A percentile compares a stretch with the other conserved stretches of the same genome.
Conservation (phyloP, 2,888 invertebrate species). For the Spilarctia lutea region DNA sequence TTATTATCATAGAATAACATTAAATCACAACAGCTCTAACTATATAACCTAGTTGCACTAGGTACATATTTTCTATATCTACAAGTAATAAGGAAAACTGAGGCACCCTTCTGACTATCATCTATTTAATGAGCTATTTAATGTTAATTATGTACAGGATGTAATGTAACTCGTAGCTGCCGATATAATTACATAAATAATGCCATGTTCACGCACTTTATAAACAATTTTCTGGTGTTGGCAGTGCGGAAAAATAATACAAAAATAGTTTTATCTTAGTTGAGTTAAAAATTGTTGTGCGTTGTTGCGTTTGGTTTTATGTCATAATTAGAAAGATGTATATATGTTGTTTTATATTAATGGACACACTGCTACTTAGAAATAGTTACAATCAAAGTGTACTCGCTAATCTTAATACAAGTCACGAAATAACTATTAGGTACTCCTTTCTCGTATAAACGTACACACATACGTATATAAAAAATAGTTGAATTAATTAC, state of each 20-base stretch:
- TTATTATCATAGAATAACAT: not conserved
- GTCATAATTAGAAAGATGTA: slow-evolving; percentile 12
- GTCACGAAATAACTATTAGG: not conserved
- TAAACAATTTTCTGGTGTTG: slow-evolving; percentile 79
- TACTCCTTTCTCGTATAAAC: not conserved
- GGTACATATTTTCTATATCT: not conserved
- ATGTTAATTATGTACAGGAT: slow-evolving; percentile 82
- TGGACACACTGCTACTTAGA: not conserved
- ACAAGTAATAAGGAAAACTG: slow-evolving; percentile 73
- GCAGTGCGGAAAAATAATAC: slow-evolving; percentile 71
- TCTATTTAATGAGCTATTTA: slow-evolving; percentile 81
- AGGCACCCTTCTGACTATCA: slow-evolving; percentile 66
- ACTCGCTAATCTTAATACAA: not conserved
- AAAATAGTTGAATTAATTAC: not conserved
- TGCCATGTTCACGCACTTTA: slow-evolving; percentile 63
- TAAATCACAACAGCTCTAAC: not conserved
- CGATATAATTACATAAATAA: slow-evolving; percentile 79
- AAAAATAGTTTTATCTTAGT: slow-evolving; percentile 30
- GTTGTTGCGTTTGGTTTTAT: slow-evolving; percentile 13
- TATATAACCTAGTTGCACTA: not conserved
- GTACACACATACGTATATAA: not conserved
- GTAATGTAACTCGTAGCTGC: slow-evolving; percentile 65
- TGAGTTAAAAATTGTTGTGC: slow-evolving; percentile 19
- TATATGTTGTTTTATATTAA: not conserved
- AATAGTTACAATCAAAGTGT: not conserved